Percentiles rank a stretch among this genome's conserved stretches.
Conservation (phyloP, 2,888 invertebrate species). For the Cantharis flavilabris region DNA sequence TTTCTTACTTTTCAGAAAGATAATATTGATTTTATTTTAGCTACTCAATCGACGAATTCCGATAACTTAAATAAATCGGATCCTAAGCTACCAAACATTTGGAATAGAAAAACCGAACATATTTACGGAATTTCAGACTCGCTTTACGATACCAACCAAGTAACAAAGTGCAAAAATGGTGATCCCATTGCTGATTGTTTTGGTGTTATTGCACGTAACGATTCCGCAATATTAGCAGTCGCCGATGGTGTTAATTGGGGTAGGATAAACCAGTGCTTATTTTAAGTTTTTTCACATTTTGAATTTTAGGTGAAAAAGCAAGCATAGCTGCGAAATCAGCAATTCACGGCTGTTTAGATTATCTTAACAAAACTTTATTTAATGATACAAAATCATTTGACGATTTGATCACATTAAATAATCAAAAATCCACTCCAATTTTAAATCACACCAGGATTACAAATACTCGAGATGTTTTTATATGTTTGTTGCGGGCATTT, state of each 20-base stretch:
- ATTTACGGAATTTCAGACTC: constrained; percentile 77
- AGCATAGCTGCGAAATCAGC: constrained; percentile 84
- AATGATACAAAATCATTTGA: constrained; percentile 53
- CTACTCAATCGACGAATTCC: constrained; percentile 2
- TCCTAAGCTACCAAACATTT: constrained; percentile 54
- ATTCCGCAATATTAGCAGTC: constrained; percentile 77
- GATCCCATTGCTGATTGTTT: constrained; percentile 89
- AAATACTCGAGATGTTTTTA: constrained; percentile 74
- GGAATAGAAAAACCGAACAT: constrained; percentile 62
- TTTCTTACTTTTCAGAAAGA: not conserved
- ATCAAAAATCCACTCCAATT: constrained; percentile 23
- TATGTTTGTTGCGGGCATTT: constrained; percentile 76
- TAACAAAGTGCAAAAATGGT: constrained; percentile 71
- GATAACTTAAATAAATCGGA: constrained; percentile 30
- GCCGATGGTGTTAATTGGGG: constrained; percentile 95
- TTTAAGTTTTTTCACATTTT: not conserved
- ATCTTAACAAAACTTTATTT: constrained; percentile 74
- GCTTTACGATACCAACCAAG: constrained; percentile 81
- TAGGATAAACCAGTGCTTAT: constrained; percentile 34
- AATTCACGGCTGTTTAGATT: constrained; percentile 82
- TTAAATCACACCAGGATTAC: constrained; percentile 45
- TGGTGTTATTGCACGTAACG: constrained; percentile 72
- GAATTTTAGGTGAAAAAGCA: constrained; percentile 69
- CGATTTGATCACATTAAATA: constrained; percentile 45
- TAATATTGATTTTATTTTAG: constrained; percentile 4